Evolutionary conservation across 2,113 vertebrate genomes (phyloP).

Genomic region (Cryptomyrus ogoouensis): DNA sequence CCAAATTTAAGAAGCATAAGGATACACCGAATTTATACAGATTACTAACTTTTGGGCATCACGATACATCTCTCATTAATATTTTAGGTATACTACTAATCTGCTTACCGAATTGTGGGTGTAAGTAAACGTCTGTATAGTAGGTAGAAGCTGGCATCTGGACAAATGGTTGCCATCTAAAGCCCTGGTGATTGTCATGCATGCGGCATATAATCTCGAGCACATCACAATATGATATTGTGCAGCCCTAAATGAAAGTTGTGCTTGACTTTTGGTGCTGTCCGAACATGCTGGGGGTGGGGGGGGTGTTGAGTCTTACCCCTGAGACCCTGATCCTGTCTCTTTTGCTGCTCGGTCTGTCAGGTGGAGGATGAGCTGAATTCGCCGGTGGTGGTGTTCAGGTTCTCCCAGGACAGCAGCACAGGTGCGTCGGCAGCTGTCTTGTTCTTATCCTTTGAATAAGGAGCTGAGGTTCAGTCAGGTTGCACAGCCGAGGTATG

Average conservation of each 20-base stretch:
- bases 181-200: neutral
- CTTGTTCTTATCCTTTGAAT: neutral
- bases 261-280: neutral
- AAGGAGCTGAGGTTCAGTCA: neutral
- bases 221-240: neutral
- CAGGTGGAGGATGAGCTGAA: slow-evolving; percentile 88
- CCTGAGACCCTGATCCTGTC: neutral
- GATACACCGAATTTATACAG: neutral
- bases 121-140: neutral
- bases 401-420: slow-evolving; percentile 64
- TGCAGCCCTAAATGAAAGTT: neutral
- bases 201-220: neutral
- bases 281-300: neutral
- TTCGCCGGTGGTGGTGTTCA: slow-evolving; percentile 90
- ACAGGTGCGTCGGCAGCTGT: slow-evolving; percentile 55
- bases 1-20: neutral
- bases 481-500: neutral
- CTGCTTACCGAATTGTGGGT: neutral
- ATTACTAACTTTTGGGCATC: neutral
- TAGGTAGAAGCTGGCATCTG: neutral
- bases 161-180: neutral
- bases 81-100: neutral
- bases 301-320: neutral
- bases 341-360: slow-evolving; percentile 9
- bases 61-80: neutral